Evolutionary conservation across 2,797 vertebrate genomes (phyloP), one percentile per base, ranked within the genome.

Genomic region (Acipenser oxyrinchus): DNA sequence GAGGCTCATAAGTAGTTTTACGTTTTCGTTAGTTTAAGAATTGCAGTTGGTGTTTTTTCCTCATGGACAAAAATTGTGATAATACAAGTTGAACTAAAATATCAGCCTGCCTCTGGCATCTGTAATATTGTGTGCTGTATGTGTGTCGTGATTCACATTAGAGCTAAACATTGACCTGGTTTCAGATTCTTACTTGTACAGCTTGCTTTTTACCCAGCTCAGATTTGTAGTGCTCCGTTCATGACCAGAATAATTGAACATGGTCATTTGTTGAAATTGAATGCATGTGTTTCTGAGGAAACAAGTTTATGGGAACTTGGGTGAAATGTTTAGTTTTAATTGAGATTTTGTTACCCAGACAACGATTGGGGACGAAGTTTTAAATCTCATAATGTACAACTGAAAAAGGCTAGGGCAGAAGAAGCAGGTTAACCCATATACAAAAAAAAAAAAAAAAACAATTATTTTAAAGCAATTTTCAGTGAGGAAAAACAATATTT

Each of bases 271-370:
- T 75, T 67, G 53, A 73, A 76, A 72, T 70, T 63, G 57, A 74
- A 74, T 78, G 81, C 69, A 64, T 84, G 81, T 9, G 74, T 83
- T 82, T 79, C 67, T 66, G 66, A 64, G 63, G 72, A 78, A 79
- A 79, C 65, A 73, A 78, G 72, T 76, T 83, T 78, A 84, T 84
- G 77, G 76, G 82, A 86, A 83, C 70, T 69, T 61, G 70, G 76
- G 77, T 81, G 65, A 68, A 37, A 80, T 68, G 52, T 70, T 72
- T 77, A 81, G 70, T 73, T 71, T 79, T 81, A 83, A 80, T 73
- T 77, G 76, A 78, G 75, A 74, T 75, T 78, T 80, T 78, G 73
- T 81, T 82, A 84, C 79, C 78, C 70, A 80, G 75, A 71, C 72
- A 72, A 66, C 68, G 74, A 68, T 68, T 67, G 69, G 77, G 68